Evolutionary conservation across 1,140 invertebrate species (phyloP).

Genomic region (Zaprionus vittiger): DNA sequence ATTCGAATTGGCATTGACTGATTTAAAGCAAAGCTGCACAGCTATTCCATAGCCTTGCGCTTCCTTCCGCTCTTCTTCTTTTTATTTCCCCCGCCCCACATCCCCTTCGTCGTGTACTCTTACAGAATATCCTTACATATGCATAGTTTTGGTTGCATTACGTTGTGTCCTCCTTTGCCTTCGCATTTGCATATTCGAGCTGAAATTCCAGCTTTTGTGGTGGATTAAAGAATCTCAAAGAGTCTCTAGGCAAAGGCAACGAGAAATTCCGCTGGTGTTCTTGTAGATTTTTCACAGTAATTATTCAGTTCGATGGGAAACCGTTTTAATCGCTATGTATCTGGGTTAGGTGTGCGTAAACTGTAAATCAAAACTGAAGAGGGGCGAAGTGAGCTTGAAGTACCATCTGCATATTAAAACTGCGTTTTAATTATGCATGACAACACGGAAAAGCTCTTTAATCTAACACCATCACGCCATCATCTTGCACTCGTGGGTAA

Average conservation of each 20-base stretch:
- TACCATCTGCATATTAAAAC: slow-evolving; percentile 27
- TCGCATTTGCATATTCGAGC: slow-evolving; percentile 13
- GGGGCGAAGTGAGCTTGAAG: background rate
- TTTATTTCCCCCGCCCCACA: background rate
- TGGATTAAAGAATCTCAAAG: background rate
- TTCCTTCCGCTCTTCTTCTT: background rate
- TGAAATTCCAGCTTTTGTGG: slow-evolving; percentile 4
- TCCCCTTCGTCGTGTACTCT: background rate
- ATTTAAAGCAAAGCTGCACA: slow-evolving; percentile 39
- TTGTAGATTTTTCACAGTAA: background rate
- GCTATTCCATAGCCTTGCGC: slow-evolving; percentile 9
- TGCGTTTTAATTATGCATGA: slow-evolving; percentile 41
- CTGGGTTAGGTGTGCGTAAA: slow-evolving; percentile 26
- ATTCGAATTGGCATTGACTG: slow-evolving; percentile 51
- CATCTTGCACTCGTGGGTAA: slow-evolving; percentile 31
- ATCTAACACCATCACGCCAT: slow-evolving; percentile 29
- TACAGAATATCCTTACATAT: slow-evolving; percentile 4
- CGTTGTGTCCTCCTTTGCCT: background rate
- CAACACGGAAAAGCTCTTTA: slow-evolving; percentile 33
- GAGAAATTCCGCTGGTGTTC: background rate
- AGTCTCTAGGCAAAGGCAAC: background rate
- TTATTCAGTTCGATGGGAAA: slow-evolving; percentile 12
- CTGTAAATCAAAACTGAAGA: slow-evolving; percentile 16
- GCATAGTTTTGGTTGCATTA: slow-evolving; percentile 22
- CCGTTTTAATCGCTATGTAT: background rate